Base-by-base conservation (phyloP, 2,888 invertebrate genomes). In the Amaurobius ferox region DNA sequence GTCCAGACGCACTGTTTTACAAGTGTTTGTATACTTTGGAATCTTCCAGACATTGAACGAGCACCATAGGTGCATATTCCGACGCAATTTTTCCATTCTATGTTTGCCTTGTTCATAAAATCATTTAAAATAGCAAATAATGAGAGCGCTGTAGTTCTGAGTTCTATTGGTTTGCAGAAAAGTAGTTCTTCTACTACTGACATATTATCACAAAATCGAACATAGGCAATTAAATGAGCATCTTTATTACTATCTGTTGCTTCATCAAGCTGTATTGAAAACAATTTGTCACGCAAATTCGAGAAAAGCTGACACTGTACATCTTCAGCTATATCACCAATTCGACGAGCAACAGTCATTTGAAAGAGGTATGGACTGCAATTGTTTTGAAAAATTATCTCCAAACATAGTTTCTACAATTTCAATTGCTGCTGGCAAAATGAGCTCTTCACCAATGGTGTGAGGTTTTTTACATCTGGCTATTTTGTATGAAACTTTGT, bases 51-150 rank as follows among this genome's bases (percentile, higher is more conserved):
- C 73, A 74, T 74, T 29, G 76, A 76, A 67, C 67, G 48, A 77
- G 77, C 48, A 77, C 77, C 77, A 77, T 77, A 26, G 67, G 77
- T 67, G 68, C 77, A 77, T 77, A 77, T 77, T 77, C 77, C 77
- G 77, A 77, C 77, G 77, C 77, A 77, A 68, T 77, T 77, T 77
- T 77, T 77, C 48, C 76, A 66, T 35, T 78, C 78, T 78, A 70
- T 78, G 68, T 68, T 78, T 78, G 68, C 77, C 77, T 78, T 61
- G 77, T 78, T 78, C 55, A 77, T 39, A 35, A 76, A 66, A 66
- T 76, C 76, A 66, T 76, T 74, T 77, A 73, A 73, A 32, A 73
- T 73, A 35, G 35, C 35, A 35, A 35, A 35, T 35, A 35, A 35
- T 35, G 35, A n/a, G 39, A 68, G 68, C 26, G 68, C 68, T 71